Base-by-base conservation (phyloP, 2,797 vertebrate species). In the Sebastiscus tertius region DNA sequence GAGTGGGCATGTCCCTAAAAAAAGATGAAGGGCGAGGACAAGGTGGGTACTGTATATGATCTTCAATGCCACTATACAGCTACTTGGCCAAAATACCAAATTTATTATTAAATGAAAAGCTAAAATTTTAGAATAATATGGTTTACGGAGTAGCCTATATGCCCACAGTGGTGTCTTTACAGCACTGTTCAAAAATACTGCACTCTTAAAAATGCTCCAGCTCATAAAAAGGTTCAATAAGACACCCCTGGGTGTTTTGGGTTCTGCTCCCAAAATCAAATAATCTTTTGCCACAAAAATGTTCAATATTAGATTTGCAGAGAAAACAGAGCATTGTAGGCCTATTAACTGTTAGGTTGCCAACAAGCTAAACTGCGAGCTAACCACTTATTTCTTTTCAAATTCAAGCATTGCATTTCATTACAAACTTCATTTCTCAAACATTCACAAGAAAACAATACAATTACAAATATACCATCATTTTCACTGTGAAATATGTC, bases 21-120 rank as follows among this genome's bases (percentile, higher is more conserved):
- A 77, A 84, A 78, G 79, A 79, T 42, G 73, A 79, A 39, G 77
- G 70, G 71, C 18, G 31, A 7, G 73, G 84, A 93, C 88, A 92
- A 88, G 62, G 82, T 61, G 65, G 39, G 56, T 64, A 76, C 82
- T 91, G 83, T 89, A 66, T 83, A 39, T 74, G 66, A 75, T 75
- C 70, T 55, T 83, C 84, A 77, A 66, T 82, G 72, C 68, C 34
- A 62, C 70, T 76, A 76, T 77, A 85, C 80, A 83, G 85, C 26
- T 29, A 31, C 60, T 71, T 83, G 70, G 60, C 73, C 55, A 42
- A 82, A 73, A 82, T 83, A 75, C 34, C 42, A 8, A 77, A 72
- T 75, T 88, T 79, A 78, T 66, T 80, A 81, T 84, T 85, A 71
- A 81, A 81, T 78, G 73, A 89, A 85, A 83, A 65, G 78, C 72